These are phyloP conservation scores for Sinohyriopsis cumingii DNA, from an alignment of 2,888 invertebrate species.

Conservation along the genomic window DNA sequence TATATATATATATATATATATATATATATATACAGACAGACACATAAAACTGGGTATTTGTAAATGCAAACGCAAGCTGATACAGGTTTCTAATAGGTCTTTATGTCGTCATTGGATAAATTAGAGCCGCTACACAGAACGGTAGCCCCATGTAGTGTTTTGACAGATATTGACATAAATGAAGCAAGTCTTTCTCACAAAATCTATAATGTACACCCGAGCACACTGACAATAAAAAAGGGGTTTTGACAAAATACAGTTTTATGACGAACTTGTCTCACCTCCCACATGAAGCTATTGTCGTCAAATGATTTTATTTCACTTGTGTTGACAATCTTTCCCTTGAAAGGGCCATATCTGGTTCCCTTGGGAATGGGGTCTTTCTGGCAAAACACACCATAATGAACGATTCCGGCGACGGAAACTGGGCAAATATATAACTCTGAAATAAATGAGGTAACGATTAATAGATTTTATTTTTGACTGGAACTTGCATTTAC, in stretches of 20 bases:
- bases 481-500: too few relatives aligned
- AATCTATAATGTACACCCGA: not conserved
- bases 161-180: too few relatives aligned
- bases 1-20: too few relatives aligned
- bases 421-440: slow-evolving; percentile 63
- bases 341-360: slow-evolving; percentile 70
- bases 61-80: too few relatives aligned
- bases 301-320: slow-evolving; percentile 71
- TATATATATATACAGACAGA: too few relatives aligned
- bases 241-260: too few relatives aligned
- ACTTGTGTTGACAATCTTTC: slow-evolving; percentile 69
- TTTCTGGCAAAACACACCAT: slow-evolving; percentile 67
- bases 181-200: too few relatives aligned
- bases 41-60: too few relatives aligned
- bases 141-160: too few relatives aligned
- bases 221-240: not conserved
- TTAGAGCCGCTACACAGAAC: too few relatives aligned
- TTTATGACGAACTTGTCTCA: slow-evolving; percentile 23
- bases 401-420: slow-evolving; percentile 66
- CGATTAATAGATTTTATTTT: not conserved
- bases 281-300: slow-evolving; percentile 72
- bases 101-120: too few relatives aligned
- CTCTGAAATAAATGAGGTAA: slow-evolving; percentile 31
- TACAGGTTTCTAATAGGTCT: too few relatives aligned
- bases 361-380: slow-evolving; percentile 64